phyloP scores from a whole-genome alignment of 2,797 vertebrate genomes.

The Schizopygopsis pylzovi region DNA sequence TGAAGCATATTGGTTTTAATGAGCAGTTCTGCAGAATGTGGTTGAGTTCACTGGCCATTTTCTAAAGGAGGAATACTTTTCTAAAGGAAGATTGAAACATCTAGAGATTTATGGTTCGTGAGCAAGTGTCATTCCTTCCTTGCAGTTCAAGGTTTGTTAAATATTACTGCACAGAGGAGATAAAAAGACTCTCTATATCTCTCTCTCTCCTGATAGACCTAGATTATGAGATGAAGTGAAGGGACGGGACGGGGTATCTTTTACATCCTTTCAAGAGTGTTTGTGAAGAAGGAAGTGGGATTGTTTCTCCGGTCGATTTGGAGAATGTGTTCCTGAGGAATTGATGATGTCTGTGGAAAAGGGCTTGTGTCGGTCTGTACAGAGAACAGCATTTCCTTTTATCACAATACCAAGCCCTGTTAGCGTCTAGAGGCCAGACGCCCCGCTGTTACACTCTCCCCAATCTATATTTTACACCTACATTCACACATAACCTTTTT shows the following conservation, averaged over 20 bases:
- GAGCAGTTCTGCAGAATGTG: background rate
- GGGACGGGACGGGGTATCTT: background rate
- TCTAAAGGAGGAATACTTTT: slow-evolving; percentile 11
- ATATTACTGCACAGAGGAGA: background rate
- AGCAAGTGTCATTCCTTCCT: slow-evolving; percentile 8
- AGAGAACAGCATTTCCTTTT: slow-evolving; percentile 61
- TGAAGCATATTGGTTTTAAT: slow-evolving; percentile 22
- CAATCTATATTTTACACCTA: background rate
- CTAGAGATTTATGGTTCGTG: slow-evolving; percentile 25
- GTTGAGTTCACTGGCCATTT: background rate
- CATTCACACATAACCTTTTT: background rate
- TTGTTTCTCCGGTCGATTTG: slow-evolving; percentile 69
- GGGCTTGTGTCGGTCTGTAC: slow-evolving; percentile 59
- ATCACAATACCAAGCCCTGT: slow-evolving; percentile 23
- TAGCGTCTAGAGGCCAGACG: background rate
- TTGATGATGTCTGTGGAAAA: slow-evolving; percentile 61
- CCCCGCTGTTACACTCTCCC: background rate
- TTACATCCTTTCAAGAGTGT: slow-evolving; percentile 42
- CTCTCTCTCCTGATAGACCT: background rate
- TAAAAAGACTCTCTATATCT: background rate
- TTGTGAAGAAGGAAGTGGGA: slow-evolving; percentile 55
- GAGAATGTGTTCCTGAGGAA: slow-evolving; percentile 67
- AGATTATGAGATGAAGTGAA: slow-evolving; percentile 18
- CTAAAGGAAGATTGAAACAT: slow-evolving; percentile 11
- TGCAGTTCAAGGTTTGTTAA: slow-evolving; percentile 36